Percentiles rank a stretch among this genome's conserved stretches.
These are phyloP conservation scores for Mermis nigrescens DNA, from an alignment of 2,888 invertebrate species.

Conservation along the genomic window DNA sequence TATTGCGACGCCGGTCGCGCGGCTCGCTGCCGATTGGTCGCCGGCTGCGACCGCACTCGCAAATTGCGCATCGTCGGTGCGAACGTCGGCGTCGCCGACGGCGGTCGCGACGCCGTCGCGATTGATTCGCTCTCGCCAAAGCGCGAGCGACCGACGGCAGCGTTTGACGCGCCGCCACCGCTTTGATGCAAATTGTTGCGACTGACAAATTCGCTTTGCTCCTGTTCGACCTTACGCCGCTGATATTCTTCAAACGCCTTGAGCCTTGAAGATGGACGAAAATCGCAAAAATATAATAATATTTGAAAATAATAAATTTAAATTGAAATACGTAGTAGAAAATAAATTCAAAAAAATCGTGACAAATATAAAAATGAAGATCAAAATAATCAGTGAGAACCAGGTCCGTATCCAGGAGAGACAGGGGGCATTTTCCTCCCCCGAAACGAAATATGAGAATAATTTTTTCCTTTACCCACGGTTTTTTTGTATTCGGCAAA, in stretches of 20 bases:
- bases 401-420: too few species aligned
- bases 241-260: conserved; percentile 12
- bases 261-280: too few species aligned
- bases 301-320: too few species aligned
- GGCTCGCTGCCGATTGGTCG: neutral
- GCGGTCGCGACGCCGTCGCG: conserved; percentile 2
- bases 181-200: neutral
- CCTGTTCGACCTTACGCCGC: conserved; percentile 11
- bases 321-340: too few species aligned
- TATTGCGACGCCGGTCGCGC: neutral
- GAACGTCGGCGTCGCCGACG: neutral
- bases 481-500: too few species aligned
- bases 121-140: neutral
- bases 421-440: too few species aligned
- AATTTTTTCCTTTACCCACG: too few species aligned
- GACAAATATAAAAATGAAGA: too few species aligned
- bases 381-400: too few species aligned
- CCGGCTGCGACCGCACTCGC: neutral
- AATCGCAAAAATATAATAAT: too few species aligned
- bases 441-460: too few species aligned
- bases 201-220: conserved; percentile 1
- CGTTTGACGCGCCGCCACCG: neutral
- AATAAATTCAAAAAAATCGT: too few species aligned
- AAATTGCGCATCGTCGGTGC: neutral
- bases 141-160: neutral